Base-by-base conservation (phyloP, 2,888 invertebrate genomes). In the Orchesella flavescens region DNA sequence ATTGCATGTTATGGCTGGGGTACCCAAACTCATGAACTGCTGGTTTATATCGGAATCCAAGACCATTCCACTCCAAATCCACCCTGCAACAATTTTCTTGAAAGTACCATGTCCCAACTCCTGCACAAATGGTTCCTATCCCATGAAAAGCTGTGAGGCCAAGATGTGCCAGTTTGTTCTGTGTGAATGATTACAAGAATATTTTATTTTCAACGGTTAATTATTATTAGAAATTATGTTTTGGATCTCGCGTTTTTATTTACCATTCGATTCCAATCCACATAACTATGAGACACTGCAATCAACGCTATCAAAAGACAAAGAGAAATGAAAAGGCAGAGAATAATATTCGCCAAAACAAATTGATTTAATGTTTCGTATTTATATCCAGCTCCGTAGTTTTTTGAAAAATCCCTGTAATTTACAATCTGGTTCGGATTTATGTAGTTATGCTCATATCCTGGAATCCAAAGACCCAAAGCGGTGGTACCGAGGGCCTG, bases 221-320 rank as follows among this genome's bases (percentile, higher is more conserved):
- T n/a, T n/a, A n/a, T n/a, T n/a, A n/a, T n/a, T n/a, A n/a, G n/a
- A n/a, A n/a, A n/a, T n/a, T n/a, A n/a, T n/a, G n/a, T n/a, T n/a
- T n/a, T n/a, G n/a, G n/a, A 44, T 66, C 9, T 5, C 43, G 15
- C 5, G 10, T 73, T 61, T 19, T 17, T 10, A 15, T 10, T 49
- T 66, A 81, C 81, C 81, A 81, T 49, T 15, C 81, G 57, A 63
- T 81, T 74, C 81, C 81, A 81, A 21, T 81, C 81, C 2, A 81
- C 69, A 44, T 74, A 63, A 9, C 74, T 23, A 49, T 69, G 74
- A 3, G 81, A 23, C 0, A 81, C 75, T 9, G 75, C 34, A 23
- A 75, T 9, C 59, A 81, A 24, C 12, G 69, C 74, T 0, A 75
- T 17, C 4, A 81, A 17, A 5, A 81, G n/a, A n/a, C 5, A 17